These are phyloP conservation scores for Eospalax fontanierii DNA, from an alignment of 2,797 vertebrate species.

Conservation along the genomic window DNA sequence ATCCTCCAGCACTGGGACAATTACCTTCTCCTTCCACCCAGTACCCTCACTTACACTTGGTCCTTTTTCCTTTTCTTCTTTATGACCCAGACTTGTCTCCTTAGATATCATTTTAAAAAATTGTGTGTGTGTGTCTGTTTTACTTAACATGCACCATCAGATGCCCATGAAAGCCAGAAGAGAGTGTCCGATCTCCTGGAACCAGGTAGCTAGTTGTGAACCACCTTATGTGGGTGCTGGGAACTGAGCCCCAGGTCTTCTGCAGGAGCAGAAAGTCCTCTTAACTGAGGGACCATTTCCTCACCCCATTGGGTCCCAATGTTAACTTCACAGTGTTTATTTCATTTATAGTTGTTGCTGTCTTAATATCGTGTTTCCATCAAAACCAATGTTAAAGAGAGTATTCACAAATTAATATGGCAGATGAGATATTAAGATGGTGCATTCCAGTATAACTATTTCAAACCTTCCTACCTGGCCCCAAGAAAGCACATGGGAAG, in stretches of 20 bases:
- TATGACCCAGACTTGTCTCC: neutral
- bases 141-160: too few species aligned
- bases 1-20: neutral
- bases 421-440: neutral
- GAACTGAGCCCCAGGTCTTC: too few species aligned
- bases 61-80: neutral
- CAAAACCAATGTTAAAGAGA: constrained; percentile 42
- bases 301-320: too few species aligned
- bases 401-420: constrained; percentile 2
- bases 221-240: too few species aligned
- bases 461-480: neutral
- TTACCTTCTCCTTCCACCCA: fast-evolving
- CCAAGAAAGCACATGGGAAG: constrained; percentile 23
- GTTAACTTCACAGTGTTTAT: neutral
- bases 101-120: neutral
- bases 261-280: too few species aligned
- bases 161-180: too few species aligned
- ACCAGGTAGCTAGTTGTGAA: too few species aligned
- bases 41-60: neutral
- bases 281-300: too few species aligned
- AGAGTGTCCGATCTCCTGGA: too few species aligned
- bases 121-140: too few species aligned
- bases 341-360: neutral
- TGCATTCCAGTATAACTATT: constrained; percentile 26
- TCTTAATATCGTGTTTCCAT: constrained; percentile 1